Evolutionary conservation across 2,797 vertebrate genomes (phyloP).

Genomic region (Semaprochilodus insignis): DNA sequence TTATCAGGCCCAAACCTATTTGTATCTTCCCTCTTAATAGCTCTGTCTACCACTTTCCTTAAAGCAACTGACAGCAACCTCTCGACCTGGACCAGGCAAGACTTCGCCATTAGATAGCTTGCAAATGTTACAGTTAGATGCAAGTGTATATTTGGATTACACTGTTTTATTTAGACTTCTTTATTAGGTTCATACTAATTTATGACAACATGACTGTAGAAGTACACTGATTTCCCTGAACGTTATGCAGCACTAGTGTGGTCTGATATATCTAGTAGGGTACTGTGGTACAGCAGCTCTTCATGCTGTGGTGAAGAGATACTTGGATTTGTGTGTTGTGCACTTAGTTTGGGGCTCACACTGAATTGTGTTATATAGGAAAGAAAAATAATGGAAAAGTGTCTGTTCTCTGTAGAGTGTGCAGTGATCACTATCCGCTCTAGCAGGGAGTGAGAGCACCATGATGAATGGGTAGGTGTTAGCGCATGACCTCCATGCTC

Average conservation of each 20-base stretch:
- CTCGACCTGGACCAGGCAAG: neutral
- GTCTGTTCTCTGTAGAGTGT: neutral
- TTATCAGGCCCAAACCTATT: constrained; percentile 27
- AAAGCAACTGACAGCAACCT: neutral
- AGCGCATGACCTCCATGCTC: constrained; percentile 33
- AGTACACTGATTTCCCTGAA: neutral
- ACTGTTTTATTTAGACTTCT: neutral
- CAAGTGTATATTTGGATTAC: neutral
- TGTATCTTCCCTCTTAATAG: neutral
- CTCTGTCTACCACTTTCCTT: neutral
- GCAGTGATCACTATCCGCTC: neutral
- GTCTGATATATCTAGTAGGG: neutral
- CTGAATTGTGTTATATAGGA: neutral
- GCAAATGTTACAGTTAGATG: neutral
- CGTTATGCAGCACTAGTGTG: neutral
- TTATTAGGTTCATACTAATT: neutral
- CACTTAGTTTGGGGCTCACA: neutral
- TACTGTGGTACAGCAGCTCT: neutral
- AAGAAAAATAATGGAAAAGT: neutral
- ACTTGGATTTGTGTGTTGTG: neutral
- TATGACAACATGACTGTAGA: neutral
- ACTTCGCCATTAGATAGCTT: neutral
- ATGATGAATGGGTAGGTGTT: constrained; percentile 30
- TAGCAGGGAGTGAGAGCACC: neutral
- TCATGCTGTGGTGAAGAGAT: neutral